phyloP scores from a whole-genome alignment of 1,140 invertebrate genomes.

The Xylocopa sonorina region DNA sequence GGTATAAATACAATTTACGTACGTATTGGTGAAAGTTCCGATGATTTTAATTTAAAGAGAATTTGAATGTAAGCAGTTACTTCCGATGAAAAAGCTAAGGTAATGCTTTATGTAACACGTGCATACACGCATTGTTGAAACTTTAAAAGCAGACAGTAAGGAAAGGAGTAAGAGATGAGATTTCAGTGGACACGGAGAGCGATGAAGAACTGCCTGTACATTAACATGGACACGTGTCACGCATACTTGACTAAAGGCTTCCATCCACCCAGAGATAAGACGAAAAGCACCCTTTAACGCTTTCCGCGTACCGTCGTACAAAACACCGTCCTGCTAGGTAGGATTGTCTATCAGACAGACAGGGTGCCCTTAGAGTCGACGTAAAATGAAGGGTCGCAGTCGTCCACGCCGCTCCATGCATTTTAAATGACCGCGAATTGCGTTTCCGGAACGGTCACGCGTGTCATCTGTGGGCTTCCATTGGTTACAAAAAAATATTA shows the following conservation, averaged over 20 bases:
- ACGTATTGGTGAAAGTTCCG: too few relatives aligned
- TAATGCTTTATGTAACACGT: too few relatives aligned
- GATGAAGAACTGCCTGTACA: not conserved
- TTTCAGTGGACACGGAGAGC: not conserved
- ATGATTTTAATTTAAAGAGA: too few relatives aligned
- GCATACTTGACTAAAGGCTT: constrained; percentile 19
- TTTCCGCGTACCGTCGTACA: constrained; percentile 18
- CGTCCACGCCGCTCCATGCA: constrained; percentile 40
- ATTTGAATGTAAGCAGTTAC: too few relatives aligned
- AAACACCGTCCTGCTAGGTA: not conserved
- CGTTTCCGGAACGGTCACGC: constrained; percentile 34
- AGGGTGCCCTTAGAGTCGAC: not conserved
- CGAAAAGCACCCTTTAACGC: constrained; percentile 6
- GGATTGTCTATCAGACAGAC: constrained; percentile 8
- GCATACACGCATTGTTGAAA: too few relatives aligned
- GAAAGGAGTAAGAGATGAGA: not conserved
- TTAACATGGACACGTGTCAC: constrained; percentile 26
- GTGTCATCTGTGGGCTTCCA: too few relatives aligned
- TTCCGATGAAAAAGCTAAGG: too few relatives aligned
- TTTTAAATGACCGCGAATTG: constrained; percentile 53
- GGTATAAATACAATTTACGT: too few relatives aligned
- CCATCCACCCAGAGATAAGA: constrained; percentile 8
- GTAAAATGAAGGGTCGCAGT: constrained; percentile 35
- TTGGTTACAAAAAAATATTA: too few relatives aligned
- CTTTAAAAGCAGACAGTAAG: not conserved